Conservation (phyloP, 2,113 vertebrate species). For the Microcebus jonahi region DNA sequence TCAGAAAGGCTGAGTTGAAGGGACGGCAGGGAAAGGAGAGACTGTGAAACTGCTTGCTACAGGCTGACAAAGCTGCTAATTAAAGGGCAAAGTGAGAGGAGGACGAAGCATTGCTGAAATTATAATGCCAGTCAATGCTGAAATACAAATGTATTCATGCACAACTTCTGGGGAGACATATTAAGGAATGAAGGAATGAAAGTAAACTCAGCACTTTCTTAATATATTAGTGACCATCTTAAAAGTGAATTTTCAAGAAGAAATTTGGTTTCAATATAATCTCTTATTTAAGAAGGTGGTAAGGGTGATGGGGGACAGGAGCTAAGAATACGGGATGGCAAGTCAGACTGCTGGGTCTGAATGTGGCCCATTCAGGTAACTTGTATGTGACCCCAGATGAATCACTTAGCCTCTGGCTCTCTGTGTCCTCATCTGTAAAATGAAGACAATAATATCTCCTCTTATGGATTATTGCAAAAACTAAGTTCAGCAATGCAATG, state of each 20-base stretch:
- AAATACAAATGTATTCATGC: neutral
- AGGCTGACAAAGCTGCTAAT: neutral
- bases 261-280: neutral
- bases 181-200: neutral
- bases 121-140: neutral
- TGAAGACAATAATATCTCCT: neutral
- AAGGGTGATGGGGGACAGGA: neutral
- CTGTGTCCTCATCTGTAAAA: neutral
- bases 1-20: slow-evolving; percentile 23
- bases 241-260: slow-evolving; percentile 25
- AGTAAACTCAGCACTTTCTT: neutral
- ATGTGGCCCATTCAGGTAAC: neutral
- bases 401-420: neutral
- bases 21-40: neutral
- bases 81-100: neutral
- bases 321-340: neutral
- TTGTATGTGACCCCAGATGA: neutral
- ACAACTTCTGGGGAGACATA: neutral
- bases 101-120: neutral
- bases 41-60: neutral
- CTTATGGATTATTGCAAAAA: neutral
- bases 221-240: neutral
- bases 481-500: neutral
- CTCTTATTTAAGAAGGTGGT: neutral
- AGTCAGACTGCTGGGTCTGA: neutral